These are phyloP conservation scores for Lissocephala sabroskyi DNA, from an alignment of 2,888 invertebrate species.

Conservation along the genomic window DNA sequence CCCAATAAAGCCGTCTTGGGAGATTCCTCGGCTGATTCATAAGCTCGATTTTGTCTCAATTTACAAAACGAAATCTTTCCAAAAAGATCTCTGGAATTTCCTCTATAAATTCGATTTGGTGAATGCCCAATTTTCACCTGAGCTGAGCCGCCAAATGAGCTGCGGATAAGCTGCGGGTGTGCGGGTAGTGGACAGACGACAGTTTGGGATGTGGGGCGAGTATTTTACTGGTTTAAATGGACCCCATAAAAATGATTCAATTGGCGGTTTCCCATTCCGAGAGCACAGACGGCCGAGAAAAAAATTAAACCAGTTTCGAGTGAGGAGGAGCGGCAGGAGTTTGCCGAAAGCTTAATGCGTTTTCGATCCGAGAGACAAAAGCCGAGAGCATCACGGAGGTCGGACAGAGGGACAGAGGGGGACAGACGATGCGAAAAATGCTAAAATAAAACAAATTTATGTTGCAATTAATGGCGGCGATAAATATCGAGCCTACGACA, in stretches of 20 bases:
- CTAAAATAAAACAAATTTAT: slow-evolving; percentile 65
- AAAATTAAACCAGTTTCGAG: slow-evolving; percentile 48
- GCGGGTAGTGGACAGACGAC: too few relatives aligned
- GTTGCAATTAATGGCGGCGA: slow-evolving; percentile 60
- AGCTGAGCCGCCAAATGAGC: too few relatives aligned
- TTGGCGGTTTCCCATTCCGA: slow-evolving; percentile 51
- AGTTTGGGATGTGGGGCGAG: slow-evolving; percentile 48
- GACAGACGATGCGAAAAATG: slow-evolving; percentile 52
- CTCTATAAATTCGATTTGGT: too few relatives aligned
- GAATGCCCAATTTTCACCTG: too few relatives aligned
- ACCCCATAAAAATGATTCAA: slow-evolving; percentile 62
- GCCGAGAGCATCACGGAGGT: neutral
- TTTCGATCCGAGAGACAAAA: slow-evolving; percentile 42
- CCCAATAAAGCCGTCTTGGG: too few relatives aligned
- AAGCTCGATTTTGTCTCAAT: too few relatives aligned
- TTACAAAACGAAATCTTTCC: too few relatives aligned
- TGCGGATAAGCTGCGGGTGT: too few relatives aligned
- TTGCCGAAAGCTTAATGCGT: slow-evolving; percentile 51
- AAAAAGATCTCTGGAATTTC: too few relatives aligned
- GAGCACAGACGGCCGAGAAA: slow-evolving; percentile 35
- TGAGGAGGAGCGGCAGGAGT: too few relatives aligned
- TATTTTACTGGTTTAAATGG: slow-evolving; percentile 48
- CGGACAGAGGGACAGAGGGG: neutral
- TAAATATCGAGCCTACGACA: slow-evolving; percentile 52
- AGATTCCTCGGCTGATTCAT: too few relatives aligned